Base-by-base conservation (phyloP, 30 jellyfish, hydroid and myxozoan genomes). In the Nemopilema nomurai region DNA sequence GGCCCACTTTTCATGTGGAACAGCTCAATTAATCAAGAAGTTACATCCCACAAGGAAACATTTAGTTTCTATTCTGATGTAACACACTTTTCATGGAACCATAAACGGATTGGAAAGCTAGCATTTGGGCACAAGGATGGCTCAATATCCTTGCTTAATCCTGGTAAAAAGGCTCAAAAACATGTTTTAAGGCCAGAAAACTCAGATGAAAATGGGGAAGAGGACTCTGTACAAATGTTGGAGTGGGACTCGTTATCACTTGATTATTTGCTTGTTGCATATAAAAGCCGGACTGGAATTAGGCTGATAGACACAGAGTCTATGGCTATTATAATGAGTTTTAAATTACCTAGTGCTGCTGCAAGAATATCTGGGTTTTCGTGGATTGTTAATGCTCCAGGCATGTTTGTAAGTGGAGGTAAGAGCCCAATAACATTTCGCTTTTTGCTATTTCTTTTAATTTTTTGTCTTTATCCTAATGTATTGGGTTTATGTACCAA, bases 381-480 rank as follows among this genome's bases (percentile, higher is more conserved):
- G 8, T 90, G 97, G 97, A 52, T 83, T 63, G 21, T 31, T 33
- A 72, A 82, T 76, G 94, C 91, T 28, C 97, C 97, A 62, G 97
- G 97, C 25, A 84, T 90, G 97, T 90, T 90, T 65, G 89, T 90
- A 0, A 83, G 90, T 67, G 94, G 97, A 68, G 97, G 97, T 90
- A 28, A 63, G 96, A 19, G 18, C 8, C 20, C 6, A 32, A 21
- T 66, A 1, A 53, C 49, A 30, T 6, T 31, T 0, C 28, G 1
- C 4, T n/a, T 32, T 16, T 17, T 70, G 81, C 26, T 26, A 18
- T 0, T n/a, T 57, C 29, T 28, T 1, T 51, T 52, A 0, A 6
- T 57, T 22, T 52, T 28, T 9, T 49, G 18, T 20, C 28, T 74
- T 21, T 22, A 4, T 22, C 52, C 19, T 52, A 24, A 21, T 30